Percentiles rank a stretch among this genome's conserved stretches.
Evolutionary conservation across 2,797 vertebrate species (phyloP).

Genomic region (Bucorvus abyssinicus): DNA sequence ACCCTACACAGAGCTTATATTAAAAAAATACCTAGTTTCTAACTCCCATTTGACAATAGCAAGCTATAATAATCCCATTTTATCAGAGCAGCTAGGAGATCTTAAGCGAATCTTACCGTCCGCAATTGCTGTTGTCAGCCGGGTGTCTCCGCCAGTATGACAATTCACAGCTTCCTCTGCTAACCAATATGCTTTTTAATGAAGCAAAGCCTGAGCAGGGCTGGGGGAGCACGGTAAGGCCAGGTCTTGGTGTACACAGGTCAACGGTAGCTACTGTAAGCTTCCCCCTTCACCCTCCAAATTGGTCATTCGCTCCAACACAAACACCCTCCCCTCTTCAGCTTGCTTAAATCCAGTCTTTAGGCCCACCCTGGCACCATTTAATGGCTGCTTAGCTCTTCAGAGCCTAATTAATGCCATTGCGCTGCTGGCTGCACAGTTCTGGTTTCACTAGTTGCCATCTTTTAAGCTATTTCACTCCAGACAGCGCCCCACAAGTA

Average conservation of each 20-base stretch:
- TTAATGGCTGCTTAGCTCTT: neutral
- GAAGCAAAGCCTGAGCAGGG: neutral
- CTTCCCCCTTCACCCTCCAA: neutral
- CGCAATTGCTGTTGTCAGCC: accelerated
- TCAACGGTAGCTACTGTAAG: accelerated
- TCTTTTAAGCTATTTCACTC: neutral
- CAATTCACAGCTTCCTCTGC: neutral
- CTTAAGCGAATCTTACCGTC: neutral
- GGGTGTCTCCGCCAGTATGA: accelerated
- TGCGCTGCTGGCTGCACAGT: neutral
- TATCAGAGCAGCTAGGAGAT: neutral
- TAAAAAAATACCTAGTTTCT: neutral
- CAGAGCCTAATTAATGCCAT: neutral
- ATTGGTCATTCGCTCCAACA: neutral
- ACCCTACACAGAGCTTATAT: neutral
- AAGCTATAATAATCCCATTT: neutral
- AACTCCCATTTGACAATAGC: neutral
- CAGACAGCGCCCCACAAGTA: neutral
- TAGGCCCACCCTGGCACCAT: neutral
- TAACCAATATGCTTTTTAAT: neutral
- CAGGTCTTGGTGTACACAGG: neutral
- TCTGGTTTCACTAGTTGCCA: neutral
- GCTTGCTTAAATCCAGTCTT: neutral
- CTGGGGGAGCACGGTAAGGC: accelerated
- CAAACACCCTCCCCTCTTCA: neutral